Percentiles rank a stretch among this genome's conserved stretches.
These are phyloP conservation scores for Dicyrtoma fusca DNA, from an alignment of 2,888 invertebrate species.

Conservation along the genomic window DNA sequence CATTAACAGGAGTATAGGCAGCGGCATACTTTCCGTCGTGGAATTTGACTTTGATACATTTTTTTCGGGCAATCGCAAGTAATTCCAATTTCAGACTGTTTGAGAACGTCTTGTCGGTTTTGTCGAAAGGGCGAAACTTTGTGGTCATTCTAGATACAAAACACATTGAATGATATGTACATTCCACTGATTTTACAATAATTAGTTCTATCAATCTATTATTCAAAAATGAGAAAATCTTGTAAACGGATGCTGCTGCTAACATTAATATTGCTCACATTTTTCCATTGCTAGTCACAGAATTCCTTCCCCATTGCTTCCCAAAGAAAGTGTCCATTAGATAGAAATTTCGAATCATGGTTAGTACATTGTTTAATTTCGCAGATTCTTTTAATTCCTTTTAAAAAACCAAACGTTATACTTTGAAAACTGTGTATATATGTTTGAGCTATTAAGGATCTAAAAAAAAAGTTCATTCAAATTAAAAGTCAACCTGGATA, in stretches of 20 bases:
- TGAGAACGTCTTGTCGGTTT: neutral
- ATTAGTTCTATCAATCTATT: too few relatives aligned
- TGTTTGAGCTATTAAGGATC: too few relatives aligned
- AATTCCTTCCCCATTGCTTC: neutral
- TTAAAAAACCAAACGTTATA: too few relatives aligned
- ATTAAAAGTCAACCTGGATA: too few relatives aligned
- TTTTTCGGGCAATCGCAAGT: neutral
- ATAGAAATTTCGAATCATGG: neutral
- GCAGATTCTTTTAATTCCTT: neutral
- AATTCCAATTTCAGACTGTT: neutral
- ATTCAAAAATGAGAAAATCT: too few relatives aligned
- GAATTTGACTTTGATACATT: too few relatives aligned
- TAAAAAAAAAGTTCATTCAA: too few relatives aligned
- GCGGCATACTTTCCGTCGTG: too few relatives aligned
- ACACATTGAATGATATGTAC: neutral
- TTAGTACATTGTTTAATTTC: neutral
- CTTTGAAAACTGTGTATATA: too few relatives aligned
- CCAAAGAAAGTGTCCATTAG: conserved; percentile 6
- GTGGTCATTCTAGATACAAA: neutral
- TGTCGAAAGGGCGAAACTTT: neutral
- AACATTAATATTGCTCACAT: neutral
- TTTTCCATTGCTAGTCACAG: neutral
- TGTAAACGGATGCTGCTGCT: neutral
- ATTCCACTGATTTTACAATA: too few relatives aligned
- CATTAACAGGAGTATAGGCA: too few relatives aligned